These are phyloP conservation scores for Neodiprion fabricii DNA, from an alignment of 1,140 invertebrate species.

Conservation along the genomic window DNA sequence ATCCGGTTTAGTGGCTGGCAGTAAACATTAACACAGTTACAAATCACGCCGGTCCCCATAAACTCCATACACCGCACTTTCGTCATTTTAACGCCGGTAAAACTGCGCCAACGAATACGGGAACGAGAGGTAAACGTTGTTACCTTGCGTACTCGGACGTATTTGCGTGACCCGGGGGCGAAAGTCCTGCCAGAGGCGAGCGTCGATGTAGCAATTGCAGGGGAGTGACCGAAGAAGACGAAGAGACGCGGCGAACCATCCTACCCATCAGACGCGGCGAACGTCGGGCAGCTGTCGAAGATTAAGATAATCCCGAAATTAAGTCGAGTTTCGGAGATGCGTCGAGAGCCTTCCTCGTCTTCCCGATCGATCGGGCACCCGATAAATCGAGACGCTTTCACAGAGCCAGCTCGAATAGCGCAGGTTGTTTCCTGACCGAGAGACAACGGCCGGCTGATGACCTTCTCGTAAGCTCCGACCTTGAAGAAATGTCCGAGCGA, in stretches of 20 bases:
- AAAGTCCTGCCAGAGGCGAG: not conserved
- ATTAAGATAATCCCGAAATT: constrained; percentile 63
- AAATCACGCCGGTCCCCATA: constrained; percentile 10
- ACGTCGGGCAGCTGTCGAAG: constrained; percentile 62
- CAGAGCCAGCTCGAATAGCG: too few relatives aligned
- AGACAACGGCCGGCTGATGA: too few relatives aligned
- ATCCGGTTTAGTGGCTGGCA: constrained; percentile 23
- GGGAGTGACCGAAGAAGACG: constrained; percentile 18
- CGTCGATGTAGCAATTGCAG: constrained; percentile 7
- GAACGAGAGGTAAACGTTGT: not conserved
- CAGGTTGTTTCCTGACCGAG: too few relatives aligned
- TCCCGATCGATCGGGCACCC: too few relatives aligned
- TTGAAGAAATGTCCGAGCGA: too few relatives aligned
- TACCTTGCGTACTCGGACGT: not conserved
- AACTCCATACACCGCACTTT: constrained; percentile 2
- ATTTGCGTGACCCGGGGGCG: constrained; percentile 17
- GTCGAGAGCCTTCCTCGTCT: constrained; percentile 17
- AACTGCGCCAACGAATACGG: not conserved
- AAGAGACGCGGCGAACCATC: not conserved
- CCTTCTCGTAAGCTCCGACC: too few relatives aligned
- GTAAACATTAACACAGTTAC: constrained; percentile 15
- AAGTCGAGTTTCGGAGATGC: constrained; percentile 54
- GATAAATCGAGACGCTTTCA: too few relatives aligned
- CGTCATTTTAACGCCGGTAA: not conserved
- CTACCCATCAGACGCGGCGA: not conserved